phyloP scores from a whole-genome alignment of 1,140 invertebrate genomes.

The Pinna nobilis region DNA sequence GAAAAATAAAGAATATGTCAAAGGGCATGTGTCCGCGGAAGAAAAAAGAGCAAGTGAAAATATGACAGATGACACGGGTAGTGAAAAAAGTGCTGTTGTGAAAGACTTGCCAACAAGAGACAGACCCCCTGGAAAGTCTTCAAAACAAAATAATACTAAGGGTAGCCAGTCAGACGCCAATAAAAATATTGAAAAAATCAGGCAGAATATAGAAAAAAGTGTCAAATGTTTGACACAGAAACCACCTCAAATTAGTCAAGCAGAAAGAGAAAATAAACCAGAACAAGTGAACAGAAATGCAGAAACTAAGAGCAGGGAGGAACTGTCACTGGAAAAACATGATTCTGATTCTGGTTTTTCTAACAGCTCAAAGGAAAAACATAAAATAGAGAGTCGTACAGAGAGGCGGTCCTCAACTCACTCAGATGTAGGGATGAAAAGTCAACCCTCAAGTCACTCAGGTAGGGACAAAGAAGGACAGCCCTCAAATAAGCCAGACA shows the following conservation, averaged over 20 bases:
- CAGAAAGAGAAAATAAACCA: neutral
- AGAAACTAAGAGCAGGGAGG: neutral
- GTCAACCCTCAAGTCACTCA: no score
- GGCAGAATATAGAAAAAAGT: conserved; percentile 41
- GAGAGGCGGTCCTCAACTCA: no score
- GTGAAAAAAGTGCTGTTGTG: neutral
- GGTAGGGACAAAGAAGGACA: conserved; percentile 2
- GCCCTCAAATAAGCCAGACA: neutral
- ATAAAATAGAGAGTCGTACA: neutral
- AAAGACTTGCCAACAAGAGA: neutral
- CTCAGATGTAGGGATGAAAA: no score
- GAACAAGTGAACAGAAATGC: neutral
- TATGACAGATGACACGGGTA: conserved; percentile 2
- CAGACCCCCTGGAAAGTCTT: no score
- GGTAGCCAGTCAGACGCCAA: neutral
- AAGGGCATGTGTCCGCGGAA: conserved; percentile 25
- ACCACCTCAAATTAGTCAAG: neutral
- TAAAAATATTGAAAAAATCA: conserved; percentile 37
- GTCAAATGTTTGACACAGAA: conserved; percentile 11
- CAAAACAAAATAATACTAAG: no score
- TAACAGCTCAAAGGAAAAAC: neutral
- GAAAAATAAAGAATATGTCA: conserved; percentile 44
- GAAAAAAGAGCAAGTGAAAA: conserved; percentile 19
- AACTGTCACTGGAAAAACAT: neutral
- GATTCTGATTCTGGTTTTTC: neutral